phyloP scores from a whole-genome alignment of 1,140 invertebrate species.

The Tetramorium parvispinum region DNA sequence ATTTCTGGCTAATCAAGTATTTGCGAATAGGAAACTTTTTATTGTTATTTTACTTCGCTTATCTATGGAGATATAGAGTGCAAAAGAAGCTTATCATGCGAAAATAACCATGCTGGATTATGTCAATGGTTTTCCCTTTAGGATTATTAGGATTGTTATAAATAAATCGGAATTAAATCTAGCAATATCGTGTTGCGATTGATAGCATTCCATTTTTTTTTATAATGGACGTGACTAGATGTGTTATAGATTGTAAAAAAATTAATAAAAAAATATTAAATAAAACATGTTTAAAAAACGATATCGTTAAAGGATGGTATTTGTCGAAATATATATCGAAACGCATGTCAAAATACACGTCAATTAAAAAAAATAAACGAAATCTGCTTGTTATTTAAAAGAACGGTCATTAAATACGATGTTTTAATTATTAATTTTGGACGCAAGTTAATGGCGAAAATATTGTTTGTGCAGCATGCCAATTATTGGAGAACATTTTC shows the following conservation, averaged over 20 bases:
- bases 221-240: neutral
- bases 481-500: slow-evolving; percentile 36
- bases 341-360: neutral
- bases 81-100: slow-evolving; percentile 42
- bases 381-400: slow-evolving; percentile 33
- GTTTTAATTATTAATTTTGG: slow-evolving; percentile 44
- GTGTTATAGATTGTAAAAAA: slow-evolving; percentile 1
- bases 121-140: neutral
- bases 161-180: slow-evolving; percentile 19
- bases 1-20: slow-evolving; percentile 36
- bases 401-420: slow-evolving; percentile 7
- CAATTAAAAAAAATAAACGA: slow-evolving; percentile 25
- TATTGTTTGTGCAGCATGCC: slow-evolving; percentile 19
- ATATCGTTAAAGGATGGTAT: neutral
- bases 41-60: slow-evolving; percentile 19
- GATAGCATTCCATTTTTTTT: neutral
- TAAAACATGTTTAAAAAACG: neutral
- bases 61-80: slow-evolving; percentile 35
- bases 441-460: slow-evolving; percentile 41
- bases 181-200: neutral
- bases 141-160: neutral
- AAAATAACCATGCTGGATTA: slow-evolving; percentile 26
- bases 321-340: neutral
- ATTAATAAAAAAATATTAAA: slow-evolving; percentile 7
- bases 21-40: slow-evolving; percentile 25